phyloP scores from a whole-genome alignment of 2,888 invertebrate species.

The Neocrepidodera transversa region DNA sequence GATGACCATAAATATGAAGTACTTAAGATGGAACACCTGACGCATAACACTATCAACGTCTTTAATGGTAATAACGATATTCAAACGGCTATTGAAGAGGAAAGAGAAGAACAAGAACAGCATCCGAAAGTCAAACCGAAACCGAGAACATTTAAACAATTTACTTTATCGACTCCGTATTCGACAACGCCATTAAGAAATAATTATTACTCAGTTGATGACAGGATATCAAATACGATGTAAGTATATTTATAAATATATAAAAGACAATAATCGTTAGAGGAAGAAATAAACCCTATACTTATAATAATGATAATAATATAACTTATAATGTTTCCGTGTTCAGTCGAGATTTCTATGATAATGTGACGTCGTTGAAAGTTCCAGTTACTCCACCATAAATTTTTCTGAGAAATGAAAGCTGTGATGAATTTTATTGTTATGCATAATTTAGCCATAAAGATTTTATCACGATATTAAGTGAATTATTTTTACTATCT shows the following conservation, averaged over 20 bases:
- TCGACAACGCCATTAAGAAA: conserved; percentile 44
- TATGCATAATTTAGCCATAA: conserved; percentile 32
- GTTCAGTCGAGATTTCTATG: not conserved
- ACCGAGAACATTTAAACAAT: conserved; percentile 49
- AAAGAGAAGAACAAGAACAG: conserved; percentile 72
- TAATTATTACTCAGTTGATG: conserved; percentile 41
- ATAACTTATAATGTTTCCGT: too few species aligned
- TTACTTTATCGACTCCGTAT: conserved; percentile 43
- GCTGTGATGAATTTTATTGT: conserved; percentile 31
- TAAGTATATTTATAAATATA: conserved; percentile 49
- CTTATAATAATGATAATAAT: too few species aligned
- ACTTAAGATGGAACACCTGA: conserved; percentile 67
- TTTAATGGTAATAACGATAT: conserved; percentile 74
- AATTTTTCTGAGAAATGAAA: conserved; percentile 13
- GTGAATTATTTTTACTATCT: conserved; percentile 35
- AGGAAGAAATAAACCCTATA: too few species aligned
- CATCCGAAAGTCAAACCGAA: conserved; percentile 49
- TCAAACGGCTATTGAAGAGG: conserved; percentile 81
- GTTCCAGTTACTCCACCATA: not conserved
- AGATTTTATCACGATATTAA: conserved; percentile 32
- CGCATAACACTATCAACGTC: conserved; percentile 66
- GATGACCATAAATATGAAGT: conserved; percentile 81
- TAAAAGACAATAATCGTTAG: too few species aligned
- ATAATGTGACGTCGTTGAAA: conserved; percentile 5
- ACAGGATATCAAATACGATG: conserved; percentile 55